Evolutionary conservation across 2,797 vertebrate genomes (phyloP).

Genomic region (Pseudochirops corinnae): DNA sequence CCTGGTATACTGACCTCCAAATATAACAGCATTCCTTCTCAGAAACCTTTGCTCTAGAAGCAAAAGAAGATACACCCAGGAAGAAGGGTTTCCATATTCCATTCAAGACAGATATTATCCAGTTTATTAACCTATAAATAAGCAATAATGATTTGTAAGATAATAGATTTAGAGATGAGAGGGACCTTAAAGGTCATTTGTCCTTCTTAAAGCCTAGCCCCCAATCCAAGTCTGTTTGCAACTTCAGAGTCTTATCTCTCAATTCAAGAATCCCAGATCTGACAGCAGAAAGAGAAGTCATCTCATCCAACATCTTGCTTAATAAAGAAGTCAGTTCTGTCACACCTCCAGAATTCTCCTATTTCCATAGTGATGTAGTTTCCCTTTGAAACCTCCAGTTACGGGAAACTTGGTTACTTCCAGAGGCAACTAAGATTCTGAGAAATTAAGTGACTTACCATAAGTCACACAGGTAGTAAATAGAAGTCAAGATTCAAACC

Average conservation of each 20-base stretch:
- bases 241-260: not conserved
- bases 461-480: not conserved
- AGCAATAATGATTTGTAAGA: not conserved
- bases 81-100: not conserved
- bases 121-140: not conserved
- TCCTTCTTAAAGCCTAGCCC: not conserved
- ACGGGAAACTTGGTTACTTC: not conserved
- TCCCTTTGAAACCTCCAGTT: not conserved
- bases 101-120: not conserved
- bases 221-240: not conserved
- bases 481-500: not conserved
- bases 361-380: not conserved
- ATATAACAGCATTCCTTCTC: not conserved
- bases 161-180: not conserved
- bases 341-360: not conserved
- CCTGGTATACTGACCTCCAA: slow-evolving; percentile 32
- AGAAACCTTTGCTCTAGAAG: not conserved
- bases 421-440: not conserved
- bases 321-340: not conserved
- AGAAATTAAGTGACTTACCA: not conserved
- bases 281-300: not conserved
- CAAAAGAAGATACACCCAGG: not conserved
- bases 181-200: not conserved
- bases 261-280: not conserved
- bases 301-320: not conserved